These are phyloP conservation scores for Atractosteus spatula DNA, from an alignment of 2,113 vertebrate genomes.

Conservation along the genomic window DNA sequence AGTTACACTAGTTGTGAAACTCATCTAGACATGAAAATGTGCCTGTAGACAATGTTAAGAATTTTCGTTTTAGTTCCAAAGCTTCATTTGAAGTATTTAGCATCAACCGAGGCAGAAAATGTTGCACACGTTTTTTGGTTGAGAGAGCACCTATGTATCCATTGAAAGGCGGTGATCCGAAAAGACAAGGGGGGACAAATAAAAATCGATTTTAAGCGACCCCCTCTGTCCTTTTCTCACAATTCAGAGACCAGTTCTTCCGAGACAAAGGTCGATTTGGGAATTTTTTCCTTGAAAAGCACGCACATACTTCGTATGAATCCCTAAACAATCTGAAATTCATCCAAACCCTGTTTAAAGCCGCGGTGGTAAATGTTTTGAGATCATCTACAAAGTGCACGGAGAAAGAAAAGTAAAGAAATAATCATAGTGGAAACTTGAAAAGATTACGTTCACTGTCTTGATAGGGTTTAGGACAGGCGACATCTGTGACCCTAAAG, in stretches of 20 bases:
- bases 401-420: too few relatives aligned
- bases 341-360: not conserved
- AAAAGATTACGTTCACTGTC: too few relatives aligned
- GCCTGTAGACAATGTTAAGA: too few relatives aligned
- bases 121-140: constrained; percentile 82
- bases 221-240: constrained; percentile 81
- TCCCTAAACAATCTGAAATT: not conserved
- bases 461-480: too few relatives aligned
- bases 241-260: constrained; percentile 77
- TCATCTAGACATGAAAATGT: not conserved
- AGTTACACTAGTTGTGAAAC: too few relatives aligned
- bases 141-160: constrained; percentile 78
- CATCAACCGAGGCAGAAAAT: constrained; percentile 79
- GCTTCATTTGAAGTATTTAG: constrained; percentile 78
- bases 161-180: constrained; percentile 86
- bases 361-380: too few relatives aligned
- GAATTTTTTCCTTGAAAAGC: constrained; percentile 56
- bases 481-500: too few relatives aligned
- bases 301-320: constrained; percentile 11
- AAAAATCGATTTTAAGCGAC: constrained; percentile 83
- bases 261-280: constrained; percentile 76
- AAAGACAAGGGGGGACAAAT: constrained; percentile 80
- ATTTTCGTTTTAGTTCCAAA: constrained; percentile 72
- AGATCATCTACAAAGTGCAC: too few relatives aligned
- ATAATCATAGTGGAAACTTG: too few relatives aligned